Base-by-base conservation (phyloP, 2,797 vertebrate genomes). In the Mastacembelus armatus region DNA sequence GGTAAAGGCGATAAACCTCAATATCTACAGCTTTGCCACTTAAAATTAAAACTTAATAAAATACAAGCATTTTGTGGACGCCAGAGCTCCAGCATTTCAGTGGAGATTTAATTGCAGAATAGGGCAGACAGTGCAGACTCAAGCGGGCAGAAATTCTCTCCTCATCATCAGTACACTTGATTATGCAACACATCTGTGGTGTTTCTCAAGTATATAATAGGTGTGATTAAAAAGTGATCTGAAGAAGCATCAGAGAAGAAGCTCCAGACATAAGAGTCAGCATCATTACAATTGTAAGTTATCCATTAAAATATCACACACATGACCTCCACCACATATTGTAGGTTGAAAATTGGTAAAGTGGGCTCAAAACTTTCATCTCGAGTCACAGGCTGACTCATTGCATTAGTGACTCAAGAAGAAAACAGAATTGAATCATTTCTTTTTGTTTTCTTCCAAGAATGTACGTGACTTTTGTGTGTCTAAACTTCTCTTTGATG, bases 11-110 rank as follows among this genome's bases (percentile, higher is more conserved):
- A 32, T 65, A 55, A 66, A 86, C 66, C 50, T 67, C 78, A 54
- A 58, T 76, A 75, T 82, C 56, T 66, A 62, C 69, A 42, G 62
- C 65, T 56, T 50, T 70, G 70, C 63, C 67, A 49, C 64, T 55
- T 62, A 24, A 58, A 80, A 66, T 66, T 33, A 77, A 67, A 84
- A 62, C 45, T 43, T 77, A 57, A 78, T 74, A 48, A 70, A 69
- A 59, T 50, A 44, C 40, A 63, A 26, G 36, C 52, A 58, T 48
- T 48, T 61, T 47, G 48, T 76, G 54, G 45, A 55, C 4, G 19
- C 61, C 45, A 18, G 43, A 27, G 45, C 57, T 70, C 18, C 16
- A 42, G 49, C 62, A 26, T 66, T 43, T 73, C 39, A 65, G 73
- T 61, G 52, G 44, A 49, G 62, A 66, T 55, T 51, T 58, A 32